A percentile compares a stretch with the other conserved stretches of the same genome.
Evolutionary conservation across 2,888 invertebrate genomes (phyloP).

Genomic region (Phytoseiulus persimilis): DNA sequence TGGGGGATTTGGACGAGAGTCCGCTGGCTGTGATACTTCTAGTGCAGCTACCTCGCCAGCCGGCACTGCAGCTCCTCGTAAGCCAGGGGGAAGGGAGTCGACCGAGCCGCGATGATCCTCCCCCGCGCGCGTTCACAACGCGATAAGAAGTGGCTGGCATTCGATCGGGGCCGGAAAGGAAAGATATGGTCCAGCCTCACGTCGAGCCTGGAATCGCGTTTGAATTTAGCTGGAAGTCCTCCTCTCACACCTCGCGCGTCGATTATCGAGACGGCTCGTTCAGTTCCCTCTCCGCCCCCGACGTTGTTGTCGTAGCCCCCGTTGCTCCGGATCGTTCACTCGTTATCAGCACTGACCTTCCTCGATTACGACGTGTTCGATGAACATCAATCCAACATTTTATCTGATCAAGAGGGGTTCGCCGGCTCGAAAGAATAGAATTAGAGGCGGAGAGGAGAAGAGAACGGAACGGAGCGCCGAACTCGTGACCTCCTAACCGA

Average conservation of each 20-base stretch:
- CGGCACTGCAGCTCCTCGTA: background rate
- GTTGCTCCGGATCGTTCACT: background rate
- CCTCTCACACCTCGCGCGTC: background rate
- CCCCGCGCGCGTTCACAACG: background rate
- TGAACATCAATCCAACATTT: background rate
- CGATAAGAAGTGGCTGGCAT: background rate
- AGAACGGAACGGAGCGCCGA: background rate
- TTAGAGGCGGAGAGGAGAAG: background rate
- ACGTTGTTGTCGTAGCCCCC: background rate
- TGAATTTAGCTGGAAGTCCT: background rate
- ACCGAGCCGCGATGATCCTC: background rate
- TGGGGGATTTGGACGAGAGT: slow-evolving; percentile 5
- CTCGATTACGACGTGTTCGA: background rate
- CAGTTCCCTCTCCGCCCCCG: background rate
- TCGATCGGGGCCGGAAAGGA: background rate
- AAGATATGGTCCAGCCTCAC: background rate
- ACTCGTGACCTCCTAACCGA: background rate
- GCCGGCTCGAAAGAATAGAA: background rate
- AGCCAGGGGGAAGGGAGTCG: background rate
- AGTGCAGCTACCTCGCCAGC: background rate
- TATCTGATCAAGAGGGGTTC: background rate
- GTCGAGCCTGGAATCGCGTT: background rate
- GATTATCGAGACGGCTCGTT: background rate
- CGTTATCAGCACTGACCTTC: background rate
- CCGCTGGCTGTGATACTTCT: background rate